phyloP scores from a whole-genome alignment of 2,797 vertebrate species.

The Leptoclinus maculatus region DNA sequence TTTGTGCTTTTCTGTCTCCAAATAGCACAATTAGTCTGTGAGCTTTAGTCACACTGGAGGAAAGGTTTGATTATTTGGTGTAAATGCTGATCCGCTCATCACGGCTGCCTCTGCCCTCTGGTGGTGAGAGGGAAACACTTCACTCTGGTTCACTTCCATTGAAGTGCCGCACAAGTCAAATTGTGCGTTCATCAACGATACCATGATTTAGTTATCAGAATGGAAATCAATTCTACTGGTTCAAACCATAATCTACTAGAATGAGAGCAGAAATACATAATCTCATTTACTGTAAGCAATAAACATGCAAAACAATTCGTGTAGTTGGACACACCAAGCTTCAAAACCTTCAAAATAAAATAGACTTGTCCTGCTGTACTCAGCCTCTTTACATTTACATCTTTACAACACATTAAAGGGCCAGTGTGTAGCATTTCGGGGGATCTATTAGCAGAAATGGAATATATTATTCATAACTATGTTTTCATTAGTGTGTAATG shows the following conservation, averaged over 20 bases:
- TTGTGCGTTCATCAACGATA: neutral
- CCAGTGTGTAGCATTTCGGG: too few relatives aligned
- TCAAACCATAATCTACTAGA: neutral
- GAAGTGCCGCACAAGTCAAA: neutral
- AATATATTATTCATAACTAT: neutral
- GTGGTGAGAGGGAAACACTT: constrained; percentile 58
- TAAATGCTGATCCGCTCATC: neutral
- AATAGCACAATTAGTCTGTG: neutral
- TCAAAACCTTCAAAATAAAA: neutral
- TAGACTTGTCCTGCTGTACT: neutral
- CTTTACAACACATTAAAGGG: neutral
- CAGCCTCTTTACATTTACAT: neutral
- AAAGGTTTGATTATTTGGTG: neutral
- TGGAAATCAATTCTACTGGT: neutral
- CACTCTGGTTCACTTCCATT: constrained; percentile 3
- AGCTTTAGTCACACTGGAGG: neutral
- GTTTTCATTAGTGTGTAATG: neutral
- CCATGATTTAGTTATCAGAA: neutral
- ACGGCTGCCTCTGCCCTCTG: constrained; percentile 73
- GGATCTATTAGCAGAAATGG: neutral
- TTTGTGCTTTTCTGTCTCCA: neutral
- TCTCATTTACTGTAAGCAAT: neutral
- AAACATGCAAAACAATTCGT: neutral
- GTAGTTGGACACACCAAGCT: neutral
- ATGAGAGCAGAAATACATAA: neutral